Evolutionary conservation across 2,888 invertebrate species (phyloP), one percentile per base, ranked within the genome.

Genomic region (Tenthredo mesomela): DNA sequence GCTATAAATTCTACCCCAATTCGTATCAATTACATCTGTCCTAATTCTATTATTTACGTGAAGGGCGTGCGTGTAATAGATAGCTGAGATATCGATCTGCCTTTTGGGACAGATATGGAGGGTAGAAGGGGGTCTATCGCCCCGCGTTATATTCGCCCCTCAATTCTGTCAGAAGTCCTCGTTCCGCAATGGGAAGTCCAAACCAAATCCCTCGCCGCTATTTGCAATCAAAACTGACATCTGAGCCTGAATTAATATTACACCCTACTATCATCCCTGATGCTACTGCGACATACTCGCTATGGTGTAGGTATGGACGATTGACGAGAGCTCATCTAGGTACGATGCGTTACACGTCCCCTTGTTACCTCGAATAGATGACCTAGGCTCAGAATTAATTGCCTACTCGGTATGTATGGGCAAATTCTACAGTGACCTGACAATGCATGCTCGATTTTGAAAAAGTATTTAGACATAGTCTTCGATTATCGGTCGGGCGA

Each of bases 1-100:
- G n/a, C 71, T 87, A 87, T 89, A 90, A 90, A 90, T 90, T 89
- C 87, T 86, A 43, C 84, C 86, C 87, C 89, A 90, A 90, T 90
- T 90, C 89, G 89, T 89, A 90, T 89, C 90, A 90, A 90, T 90
- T 90, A 88, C 88, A 85, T 86, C 85, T 84, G 86, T 85, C 85
- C 85, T 82, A 82, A 85, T 85, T 82, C 86, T 88, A 90, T 90
- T 88, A 89, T 89, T 89, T 71, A 84, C 47, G 73, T 43, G 43
- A 77, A n/a, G 73, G 40, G 73, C 43, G 73, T 73, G 73, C 43
- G 43, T 40, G 73, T 73, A 43, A 73, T 73, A 43, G 73, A 73
- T 73, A 73, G 73, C 73, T 43, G 40, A 33, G 67, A 67, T 67
- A 67, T 67, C 67, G 67, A 67, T 67, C 67, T 67, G 67, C 33